phyloP scores from a whole-genome alignment of 1,140 invertebrate species.

The Drosophila albomicans region DNA sequence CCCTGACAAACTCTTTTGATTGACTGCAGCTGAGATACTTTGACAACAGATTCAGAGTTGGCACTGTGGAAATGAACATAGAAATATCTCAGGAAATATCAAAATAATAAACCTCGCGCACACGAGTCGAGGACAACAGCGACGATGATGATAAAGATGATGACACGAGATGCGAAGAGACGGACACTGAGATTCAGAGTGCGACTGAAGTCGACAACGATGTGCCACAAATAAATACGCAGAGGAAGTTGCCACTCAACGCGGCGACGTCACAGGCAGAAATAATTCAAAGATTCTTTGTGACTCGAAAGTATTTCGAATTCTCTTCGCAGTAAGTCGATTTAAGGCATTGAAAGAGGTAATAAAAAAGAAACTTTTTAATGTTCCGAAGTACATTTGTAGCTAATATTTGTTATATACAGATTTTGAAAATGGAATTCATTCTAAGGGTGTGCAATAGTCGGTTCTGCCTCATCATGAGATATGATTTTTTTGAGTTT shows the following conservation, averaged over 20 bases:
- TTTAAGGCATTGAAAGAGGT: too few relatives aligned
- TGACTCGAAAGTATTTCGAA: not conserved
- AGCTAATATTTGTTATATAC: too few relatives aligned
- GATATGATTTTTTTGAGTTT: conserved; percentile 26
- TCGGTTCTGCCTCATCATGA: not conserved
- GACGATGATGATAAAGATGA: conserved; percentile 58
- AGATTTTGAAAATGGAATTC: too few relatives aligned
- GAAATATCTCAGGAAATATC: conserved; percentile 66
- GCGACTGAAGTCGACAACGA: conserved; percentile 26
- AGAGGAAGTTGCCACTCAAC: conserved; percentile 70
- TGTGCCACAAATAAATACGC: conserved; percentile 44
- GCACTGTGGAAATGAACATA: conserved; percentile 39
- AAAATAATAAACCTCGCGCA: conserved; percentile 66
- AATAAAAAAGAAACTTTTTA: too few relatives aligned
- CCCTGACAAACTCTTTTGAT: conserved; percentile 41
- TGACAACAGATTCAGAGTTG: not conserved
- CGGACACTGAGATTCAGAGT: not conserved
- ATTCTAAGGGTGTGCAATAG: conserved; percentile 3
- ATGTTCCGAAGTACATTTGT: too few relatives aligned
- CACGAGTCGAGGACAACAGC: conserved; percentile 51
- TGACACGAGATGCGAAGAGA: conserved; percentile 15
- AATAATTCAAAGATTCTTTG: conserved; percentile 15
- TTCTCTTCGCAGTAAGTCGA: conserved; percentile 5
- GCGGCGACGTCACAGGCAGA: conserved; percentile 36
- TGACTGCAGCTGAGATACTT: conserved; percentile 12